Conservation (phyloP, 2,888 invertebrate species). For the Parnassius smintheus region DNA sequence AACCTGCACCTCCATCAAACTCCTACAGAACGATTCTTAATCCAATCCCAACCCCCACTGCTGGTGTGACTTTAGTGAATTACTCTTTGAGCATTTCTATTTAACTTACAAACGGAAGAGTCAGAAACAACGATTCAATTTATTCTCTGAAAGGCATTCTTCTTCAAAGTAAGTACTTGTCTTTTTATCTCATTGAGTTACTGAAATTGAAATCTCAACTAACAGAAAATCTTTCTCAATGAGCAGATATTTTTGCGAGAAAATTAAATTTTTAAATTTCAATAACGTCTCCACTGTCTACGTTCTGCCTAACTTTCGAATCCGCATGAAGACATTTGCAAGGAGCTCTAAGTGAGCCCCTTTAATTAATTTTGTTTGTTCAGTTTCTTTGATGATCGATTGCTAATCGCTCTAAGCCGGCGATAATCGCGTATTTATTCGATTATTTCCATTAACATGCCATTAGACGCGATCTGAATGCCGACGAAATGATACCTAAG, state of each 20-base stretch:
- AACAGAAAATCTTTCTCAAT: not conserved
- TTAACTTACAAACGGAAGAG: too few species aligned
- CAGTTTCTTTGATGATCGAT: constrained; percentile 34
- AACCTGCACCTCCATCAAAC: too few species aligned
- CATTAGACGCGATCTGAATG: constrained; percentile 28
- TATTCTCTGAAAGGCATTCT: too few species aligned
- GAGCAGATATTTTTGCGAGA: not conserved
- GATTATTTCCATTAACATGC: constrained; percentile 38
- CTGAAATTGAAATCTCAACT: not conserved
- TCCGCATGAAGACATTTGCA: constrained; percentile 14
- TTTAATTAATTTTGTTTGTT: constrained; percentile 36
- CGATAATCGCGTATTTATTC: constrained; percentile 37
- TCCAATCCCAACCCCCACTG: too few species aligned
- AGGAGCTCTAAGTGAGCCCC: constrained; percentile 6
- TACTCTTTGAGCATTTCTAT: too few species aligned
- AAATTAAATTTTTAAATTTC: not conserved
- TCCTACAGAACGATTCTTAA: too few species aligned
- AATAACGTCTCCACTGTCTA: constrained; percentile 3
- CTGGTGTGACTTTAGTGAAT: too few species aligned
- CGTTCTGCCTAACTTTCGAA: constrained; percentile 13
- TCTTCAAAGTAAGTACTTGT: too few species aligned
- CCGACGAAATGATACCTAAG: constrained; percentile 3
- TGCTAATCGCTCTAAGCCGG: constrained; percentile 34
- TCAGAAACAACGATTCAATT: too few species aligned
- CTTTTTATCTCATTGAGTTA: too few species aligned